Conservation (phyloP, 2,113 vertebrate species). For the Chroicocephalus ridibundus region DNA sequence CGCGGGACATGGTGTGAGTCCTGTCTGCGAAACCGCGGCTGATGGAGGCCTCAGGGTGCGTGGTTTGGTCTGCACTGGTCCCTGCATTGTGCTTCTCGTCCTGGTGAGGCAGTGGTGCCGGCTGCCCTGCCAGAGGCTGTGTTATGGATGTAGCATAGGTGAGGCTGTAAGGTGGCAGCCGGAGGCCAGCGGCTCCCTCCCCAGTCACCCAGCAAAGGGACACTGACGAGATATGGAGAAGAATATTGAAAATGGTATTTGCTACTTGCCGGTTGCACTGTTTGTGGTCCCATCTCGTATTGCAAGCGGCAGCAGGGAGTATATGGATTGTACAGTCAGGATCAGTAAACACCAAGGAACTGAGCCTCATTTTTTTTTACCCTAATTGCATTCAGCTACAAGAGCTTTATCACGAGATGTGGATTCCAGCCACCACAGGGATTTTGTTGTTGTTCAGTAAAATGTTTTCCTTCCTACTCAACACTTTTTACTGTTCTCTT, state of each 20-base stretch:
- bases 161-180: background rate
- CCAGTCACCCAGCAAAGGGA: background rate
- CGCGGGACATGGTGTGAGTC: accelerated
- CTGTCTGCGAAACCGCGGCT: background rate
- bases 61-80: accelerated
- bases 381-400: background rate
- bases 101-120: accelerated
- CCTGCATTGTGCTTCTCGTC: accelerated
- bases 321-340: background rate
- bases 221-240: accelerated
- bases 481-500: background rate
- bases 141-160: accelerated
- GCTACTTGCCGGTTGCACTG: background rate
- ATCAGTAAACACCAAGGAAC: background rate
- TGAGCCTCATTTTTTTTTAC: background rate
- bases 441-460: background rate
- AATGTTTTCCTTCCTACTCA: background rate
- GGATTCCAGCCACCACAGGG: background rate
- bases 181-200: background rate
- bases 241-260: background rate
- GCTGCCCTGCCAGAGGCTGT: no score
- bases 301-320: background rate
- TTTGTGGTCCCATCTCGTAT: background rate
- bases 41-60: background rate
- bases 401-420: background rate